phyloP scores from a whole-genome alignment of 1,140 invertebrate genomes.

The Drosophila mayri region DNA sequence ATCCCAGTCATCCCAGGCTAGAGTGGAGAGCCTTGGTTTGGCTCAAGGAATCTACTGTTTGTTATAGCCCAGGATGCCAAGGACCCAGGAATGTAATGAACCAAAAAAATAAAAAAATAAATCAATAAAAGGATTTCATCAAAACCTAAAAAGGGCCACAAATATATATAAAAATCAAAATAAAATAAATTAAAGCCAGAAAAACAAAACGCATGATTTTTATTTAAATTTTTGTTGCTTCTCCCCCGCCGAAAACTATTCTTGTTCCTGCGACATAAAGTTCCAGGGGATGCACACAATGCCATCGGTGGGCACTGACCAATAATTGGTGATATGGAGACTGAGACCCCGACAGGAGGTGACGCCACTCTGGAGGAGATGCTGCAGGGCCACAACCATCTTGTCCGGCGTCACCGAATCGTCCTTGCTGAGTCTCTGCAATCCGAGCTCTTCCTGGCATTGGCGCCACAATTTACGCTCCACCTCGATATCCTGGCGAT shows the following conservation, averaged over 20 bases:
- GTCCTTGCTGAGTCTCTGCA: conserved; percentile 92
- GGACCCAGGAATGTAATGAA: conserved; percentile 12
- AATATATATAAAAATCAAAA: too few species aligned
- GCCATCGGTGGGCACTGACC: conserved; percentile 88
- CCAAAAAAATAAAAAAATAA: background rate
- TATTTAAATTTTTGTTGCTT: conserved; percentile 5
- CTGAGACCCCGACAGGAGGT: conserved; percentile 86
- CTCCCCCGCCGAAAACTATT: background rate
- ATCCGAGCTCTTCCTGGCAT: conserved; percentile 88
- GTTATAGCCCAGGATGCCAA: background rate
- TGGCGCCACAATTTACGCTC: conserved; percentile 89
- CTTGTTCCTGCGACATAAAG: conserved; percentile 86
- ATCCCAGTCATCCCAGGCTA: conserved; percentile 15
- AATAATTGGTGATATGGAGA: conserved; percentile 91
- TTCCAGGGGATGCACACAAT: conserved; percentile 97
- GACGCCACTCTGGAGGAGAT: conserved; percentile 86
- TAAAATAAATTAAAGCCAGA: conserved; percentile 10
- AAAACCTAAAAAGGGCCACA: background rate
- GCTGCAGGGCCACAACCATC: conserved; percentile 93
- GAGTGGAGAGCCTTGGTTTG: conserved; percentile 23
- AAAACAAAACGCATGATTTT: conserved; percentile 3
- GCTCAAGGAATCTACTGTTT: conserved; percentile 4
- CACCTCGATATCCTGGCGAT: conserved; percentile 92
- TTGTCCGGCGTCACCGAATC: conserved; percentile 94
- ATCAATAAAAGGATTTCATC: background rate